Evolutionary conservation across 2,888 invertebrate species (phyloP).

Genomic region (Epinotia ramella): DNA sequence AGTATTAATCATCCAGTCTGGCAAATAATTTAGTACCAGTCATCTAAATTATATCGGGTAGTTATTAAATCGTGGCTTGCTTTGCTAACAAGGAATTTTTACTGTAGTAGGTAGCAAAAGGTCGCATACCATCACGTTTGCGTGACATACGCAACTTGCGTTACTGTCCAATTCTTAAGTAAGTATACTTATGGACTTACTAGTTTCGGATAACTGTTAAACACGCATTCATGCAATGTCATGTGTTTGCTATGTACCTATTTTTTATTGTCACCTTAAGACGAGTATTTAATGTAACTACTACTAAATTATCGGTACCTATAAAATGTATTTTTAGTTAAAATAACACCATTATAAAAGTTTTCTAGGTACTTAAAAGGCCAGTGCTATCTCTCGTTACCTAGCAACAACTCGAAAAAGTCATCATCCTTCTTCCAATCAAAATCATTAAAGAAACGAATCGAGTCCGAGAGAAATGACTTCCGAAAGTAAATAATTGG

Average conservation of each 20-base stretch:
- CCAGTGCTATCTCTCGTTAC: conserved; percentile 30
- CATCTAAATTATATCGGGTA: conserved; percentile 50
- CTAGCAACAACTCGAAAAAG: conserved; percentile 48
- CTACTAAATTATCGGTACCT: not conserved
- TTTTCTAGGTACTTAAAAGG: not conserved
- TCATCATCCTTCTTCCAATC: conserved; percentile 50
- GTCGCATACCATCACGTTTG: not conserved
- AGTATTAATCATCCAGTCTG: conserved; percentile 66
- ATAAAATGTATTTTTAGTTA: no score
- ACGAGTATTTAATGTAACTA: not conserved
- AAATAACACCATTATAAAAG: not conserved
- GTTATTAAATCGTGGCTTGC: conserved; percentile 12
- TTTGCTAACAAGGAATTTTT: not conserved
- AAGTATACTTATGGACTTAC: no score
- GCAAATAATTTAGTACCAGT: conserved; percentile 61
- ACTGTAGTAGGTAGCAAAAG: not conserved
- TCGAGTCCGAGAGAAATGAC: conserved; percentile 64
- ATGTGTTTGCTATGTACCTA: not conserved
- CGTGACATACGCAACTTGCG: not conserved
- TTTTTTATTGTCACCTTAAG: no score
- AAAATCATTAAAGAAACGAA: conserved; percentile 56
- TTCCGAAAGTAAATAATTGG: conserved; percentile 81
- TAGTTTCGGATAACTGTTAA: not conserved
- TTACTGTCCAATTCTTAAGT: not conserved
- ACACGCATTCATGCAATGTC: not conserved